Conservation (phyloP, 2,888 invertebrate genomes). For the Amphipoea oculea region DNA sequence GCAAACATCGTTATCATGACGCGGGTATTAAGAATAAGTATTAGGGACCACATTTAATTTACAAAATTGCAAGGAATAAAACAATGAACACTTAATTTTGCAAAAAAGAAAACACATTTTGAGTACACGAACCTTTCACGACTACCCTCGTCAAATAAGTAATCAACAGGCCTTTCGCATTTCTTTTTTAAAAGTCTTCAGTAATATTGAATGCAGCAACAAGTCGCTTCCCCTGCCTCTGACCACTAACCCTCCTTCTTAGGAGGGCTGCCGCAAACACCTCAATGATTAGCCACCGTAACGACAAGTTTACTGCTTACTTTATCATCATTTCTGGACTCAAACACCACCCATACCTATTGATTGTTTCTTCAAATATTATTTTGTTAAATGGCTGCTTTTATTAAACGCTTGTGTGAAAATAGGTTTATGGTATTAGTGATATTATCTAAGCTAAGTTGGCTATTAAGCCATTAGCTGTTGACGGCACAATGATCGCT, state of each 20-base stretch:
- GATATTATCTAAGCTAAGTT: too few relatives aligned
- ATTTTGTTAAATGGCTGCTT: constrained; percentile 9
- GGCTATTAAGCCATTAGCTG: too few relatives aligned
- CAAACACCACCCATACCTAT: background rate
- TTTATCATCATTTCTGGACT: constrained; percentile 3
- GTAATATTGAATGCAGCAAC: constrained; percentile 36
- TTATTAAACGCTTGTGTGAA: constrained; percentile 9
- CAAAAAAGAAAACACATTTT: background rate
- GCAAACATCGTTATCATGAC: background rate
- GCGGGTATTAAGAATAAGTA: background rate
- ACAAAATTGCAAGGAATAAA: background rate
- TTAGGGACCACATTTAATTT: background rate
- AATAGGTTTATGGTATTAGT: background rate
- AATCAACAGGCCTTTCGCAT: constrained; percentile 14
- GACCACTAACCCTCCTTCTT: too few relatives aligned
- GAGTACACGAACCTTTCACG: background rate
- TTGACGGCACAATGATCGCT: too few relatives aligned
- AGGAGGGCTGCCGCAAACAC: constrained; percentile 3
- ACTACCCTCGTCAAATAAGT: background rate
- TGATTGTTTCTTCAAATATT: background rate
- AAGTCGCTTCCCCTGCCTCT: constrained; percentile 15
- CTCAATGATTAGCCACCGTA: constrained; percentile 20
- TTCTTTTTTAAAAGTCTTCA: constrained; percentile 7
- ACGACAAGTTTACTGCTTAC: constrained; percentile 34
- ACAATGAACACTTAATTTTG: background rate